Base-by-base conservation (phyloP, 2,888 invertebrate genomes). In the Lordiphosa andalusiaca region DNA sequence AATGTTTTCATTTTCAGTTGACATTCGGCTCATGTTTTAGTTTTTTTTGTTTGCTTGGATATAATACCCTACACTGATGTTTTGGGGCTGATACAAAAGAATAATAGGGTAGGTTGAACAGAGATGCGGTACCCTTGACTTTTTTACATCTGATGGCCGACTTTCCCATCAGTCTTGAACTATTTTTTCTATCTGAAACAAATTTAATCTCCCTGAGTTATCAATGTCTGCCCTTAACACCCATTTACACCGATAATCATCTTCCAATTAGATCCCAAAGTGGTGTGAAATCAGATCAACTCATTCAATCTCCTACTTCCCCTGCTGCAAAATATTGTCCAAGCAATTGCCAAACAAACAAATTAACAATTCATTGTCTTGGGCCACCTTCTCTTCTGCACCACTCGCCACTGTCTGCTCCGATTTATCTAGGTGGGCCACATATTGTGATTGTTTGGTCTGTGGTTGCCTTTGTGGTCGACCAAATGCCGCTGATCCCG, bases 281-380 rank as follows among this genome's bases (percentile, higher is more conserved):
- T 16, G 16, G n/a, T 23, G 19, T 19, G 39, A 39, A 39, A 39
- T 30, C 30, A 9, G 30, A 30, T 16, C 46, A 46, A 21, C 63
- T 52, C 21, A 6, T n/a, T 13, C 33, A 6, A 30, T 16, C 59
- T 23, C 6, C 19, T 25, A 12, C n/a, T 23, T 1, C 16, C 23
- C 37, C 33, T 13, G 12, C 62, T 37, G 62, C 51, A 47, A 53
- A 63, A 42, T 30, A 47, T 63, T 63, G 64, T 61, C 64, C 64
- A 38, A 48, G 54, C 37, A 13, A 19, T 16, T 36, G 49, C 35
- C 49, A 58, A 47, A 23, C 61, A 60, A 60, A 58, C 54, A 80
- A 73, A 81, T 81, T 81, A 73, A 75, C 76, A 71, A 83, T 80
- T 80, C 73, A 74, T 74, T 74, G 84, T 75, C 64, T 75, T 35